Base-by-base conservation (phyloP, 2,113 vertebrate genomes). In the Arizona elegans region DNA sequence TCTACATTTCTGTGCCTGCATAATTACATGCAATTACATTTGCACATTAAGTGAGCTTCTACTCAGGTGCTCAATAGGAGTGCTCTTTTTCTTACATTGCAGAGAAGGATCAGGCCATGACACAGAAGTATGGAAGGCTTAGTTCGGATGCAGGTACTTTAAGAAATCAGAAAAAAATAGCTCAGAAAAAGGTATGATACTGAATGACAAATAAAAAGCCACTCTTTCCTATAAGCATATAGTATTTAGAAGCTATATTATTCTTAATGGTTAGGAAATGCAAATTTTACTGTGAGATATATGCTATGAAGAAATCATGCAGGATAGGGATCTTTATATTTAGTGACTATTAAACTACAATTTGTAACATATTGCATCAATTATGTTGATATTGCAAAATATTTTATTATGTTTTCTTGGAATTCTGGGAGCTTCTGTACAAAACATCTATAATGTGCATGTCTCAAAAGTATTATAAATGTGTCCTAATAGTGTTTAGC, bases 181-280 rank as follows among this genome's bases (percentile, higher is more conserved):
- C 92, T 56, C 54, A 33, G 21, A 91, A 92, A 65, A 93, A 90
- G 92, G 92, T 94, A 93, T 53, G 33, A 70, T 65, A 8, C 6
- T 53, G 2, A 54, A 9, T 33, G 47, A 88, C 19, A 10, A 21
- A 43, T 75, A 43, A 62, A 65, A 26, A 62, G 24, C 53, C n/a
- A 43, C 13, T 11, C 26, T 21, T 29, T 58, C 54, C 2, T 23
- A 43, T n/a, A 6, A n/a, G 38, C 50, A 43, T 53, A 50, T 24
- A 91, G 33, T 11, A 50, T 75, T 87, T 90, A 52, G 12, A 89
- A n/a, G 56, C 53, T 47, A 89, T 56, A 55, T 10, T 24, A 43
- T 90, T 91, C 17, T 6, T 85, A 38, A 70, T 29, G 1, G 12
- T 24, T 50, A 89, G 54, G 9, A 33, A 15, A 43, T 26, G 3